A percentile compares a stretch with the other conserved stretches of the same genome.
Evolutionary conservation across 2,113 vertebrate species (phyloP).

Genomic region (Chelonoidis abingdonii): DNA sequence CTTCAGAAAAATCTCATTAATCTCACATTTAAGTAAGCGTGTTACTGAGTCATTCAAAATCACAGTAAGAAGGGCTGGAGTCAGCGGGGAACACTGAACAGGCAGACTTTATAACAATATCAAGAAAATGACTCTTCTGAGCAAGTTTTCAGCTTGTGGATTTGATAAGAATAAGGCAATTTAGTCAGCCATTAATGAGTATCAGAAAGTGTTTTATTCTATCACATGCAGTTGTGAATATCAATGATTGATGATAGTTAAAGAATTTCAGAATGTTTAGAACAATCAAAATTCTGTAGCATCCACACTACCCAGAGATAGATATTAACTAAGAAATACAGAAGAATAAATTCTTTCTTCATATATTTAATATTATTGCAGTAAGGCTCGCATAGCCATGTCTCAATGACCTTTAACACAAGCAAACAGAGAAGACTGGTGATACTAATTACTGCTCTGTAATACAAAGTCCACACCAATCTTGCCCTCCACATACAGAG

Average conservation of each 20-base stretch:
- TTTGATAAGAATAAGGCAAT: background rate
- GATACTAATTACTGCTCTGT: background rate
- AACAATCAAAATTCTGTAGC: background rate
- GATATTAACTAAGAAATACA: background rate
- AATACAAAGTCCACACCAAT: background rate
- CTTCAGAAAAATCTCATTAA: background rate
- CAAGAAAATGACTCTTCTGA: background rate
- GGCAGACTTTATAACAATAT: background rate
- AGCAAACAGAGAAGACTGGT: background rate
- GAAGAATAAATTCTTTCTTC: background rate
- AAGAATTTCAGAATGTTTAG: background rate
- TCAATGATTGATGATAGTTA: background rate
- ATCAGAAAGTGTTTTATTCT: background rate
- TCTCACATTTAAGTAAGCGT: background rate
- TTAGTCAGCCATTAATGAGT: background rate
- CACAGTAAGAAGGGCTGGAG: background rate
- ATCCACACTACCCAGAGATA: background rate
- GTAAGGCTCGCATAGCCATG: background rate
- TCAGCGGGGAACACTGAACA: background rate
- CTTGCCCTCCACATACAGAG: background rate
- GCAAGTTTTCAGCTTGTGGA: background rate
- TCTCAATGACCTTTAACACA: background rate
- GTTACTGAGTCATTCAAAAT: background rate
- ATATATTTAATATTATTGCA: background rate
- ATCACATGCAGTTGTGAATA: background rate